phyloP scores from a whole-genome alignment of 2,888 invertebrate genomes.

The Caenorhabditis imperialis region DNA sequence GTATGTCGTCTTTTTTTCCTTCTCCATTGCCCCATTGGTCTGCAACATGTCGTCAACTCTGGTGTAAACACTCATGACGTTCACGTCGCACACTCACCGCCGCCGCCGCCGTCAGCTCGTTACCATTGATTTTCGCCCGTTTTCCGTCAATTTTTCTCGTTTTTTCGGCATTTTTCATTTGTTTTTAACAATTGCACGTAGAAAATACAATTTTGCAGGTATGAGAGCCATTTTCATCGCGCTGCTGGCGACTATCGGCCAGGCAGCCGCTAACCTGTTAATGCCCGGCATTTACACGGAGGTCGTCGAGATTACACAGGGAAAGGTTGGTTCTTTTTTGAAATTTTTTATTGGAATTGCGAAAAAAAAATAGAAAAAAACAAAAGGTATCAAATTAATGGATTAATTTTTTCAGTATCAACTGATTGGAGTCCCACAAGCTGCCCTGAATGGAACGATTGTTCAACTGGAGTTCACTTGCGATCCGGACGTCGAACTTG shows the following conservation, averaged over 20 bases:
- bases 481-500: conserved; percentile 64
- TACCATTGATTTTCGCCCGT: conserved; percentile 15
- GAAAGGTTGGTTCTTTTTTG: conserved; percentile 45
- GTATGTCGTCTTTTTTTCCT: no score
- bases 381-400: background rate
- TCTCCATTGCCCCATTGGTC: background rate
- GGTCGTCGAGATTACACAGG: conserved; percentile 52
- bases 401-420: conserved; percentile 73
- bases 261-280: conserved; percentile 57
- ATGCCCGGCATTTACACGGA: conserved; percentile 70
- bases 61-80: conserved; percentile 35
- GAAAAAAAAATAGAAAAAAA: no score
- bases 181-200: no score
- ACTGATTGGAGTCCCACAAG: conserved; percentile 75
- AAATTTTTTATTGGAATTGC: background rate
- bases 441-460: conserved; percentile 74
- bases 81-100: conserved; percentile 24
- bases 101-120: background rate
- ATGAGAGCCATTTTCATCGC: conserved; percentile 40
- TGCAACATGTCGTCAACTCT: conserved; percentile 33
- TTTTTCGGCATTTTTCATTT: conserved; percentile 4
- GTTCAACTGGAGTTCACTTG: conserved; percentile 73
- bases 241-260: conserved; percentile 25
- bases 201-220: no score
- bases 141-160: background rate